A percentile compares a stretch with the other conserved stretches of the same genome.
Evolutionary conservation across 2,113 vertebrate genomes (phyloP).

Genomic region (Gallinago media): DNA sequence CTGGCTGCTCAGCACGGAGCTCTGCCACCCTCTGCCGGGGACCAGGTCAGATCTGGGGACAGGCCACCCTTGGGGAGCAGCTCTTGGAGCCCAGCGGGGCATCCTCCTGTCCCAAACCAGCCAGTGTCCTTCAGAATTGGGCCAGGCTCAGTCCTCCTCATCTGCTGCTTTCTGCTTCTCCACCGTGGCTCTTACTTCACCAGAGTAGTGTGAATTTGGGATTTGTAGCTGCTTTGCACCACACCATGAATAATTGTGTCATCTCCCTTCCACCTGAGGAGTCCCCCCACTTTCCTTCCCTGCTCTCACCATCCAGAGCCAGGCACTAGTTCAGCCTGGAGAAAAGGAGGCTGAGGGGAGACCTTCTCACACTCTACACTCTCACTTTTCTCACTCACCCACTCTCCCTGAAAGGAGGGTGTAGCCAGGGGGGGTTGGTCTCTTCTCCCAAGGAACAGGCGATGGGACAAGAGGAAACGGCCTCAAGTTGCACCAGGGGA

Average conservation of each 20-base stretch:
- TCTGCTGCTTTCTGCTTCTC: neutral
- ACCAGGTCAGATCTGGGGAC: neutral
- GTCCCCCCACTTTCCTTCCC: neutral
- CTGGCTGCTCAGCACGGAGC: neutral
- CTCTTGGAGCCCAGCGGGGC: rapidly evolving
- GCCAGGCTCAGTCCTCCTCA: neutral
- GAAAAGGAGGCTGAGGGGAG: neutral
- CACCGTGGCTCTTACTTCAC: neutral
- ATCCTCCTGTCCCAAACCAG: neutral
- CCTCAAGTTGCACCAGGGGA: neutral
- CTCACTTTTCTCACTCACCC: no score
- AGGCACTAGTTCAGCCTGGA: neutral
- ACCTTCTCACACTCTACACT: neutral
- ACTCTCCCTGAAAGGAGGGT: neutral
- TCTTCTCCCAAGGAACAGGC: neutral
- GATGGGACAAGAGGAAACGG: neutral
- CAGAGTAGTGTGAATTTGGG: rapidly evolving
- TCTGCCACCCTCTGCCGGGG: neutral
- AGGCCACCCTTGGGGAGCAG: neutral
- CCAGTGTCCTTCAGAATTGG: neutral
- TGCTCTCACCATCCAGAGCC: neutral
- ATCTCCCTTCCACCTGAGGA: neutral
- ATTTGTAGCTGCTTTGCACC: neutral
- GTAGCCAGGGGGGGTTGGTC: neutral
- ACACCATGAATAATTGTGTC: rapidly evolving